Percentiles rank a stretch among this genome's conserved stretches.
phyloP scores from a whole-genome alignment of 1,140 invertebrate genomes.

The Drosophila subpulchrella region DNA sequence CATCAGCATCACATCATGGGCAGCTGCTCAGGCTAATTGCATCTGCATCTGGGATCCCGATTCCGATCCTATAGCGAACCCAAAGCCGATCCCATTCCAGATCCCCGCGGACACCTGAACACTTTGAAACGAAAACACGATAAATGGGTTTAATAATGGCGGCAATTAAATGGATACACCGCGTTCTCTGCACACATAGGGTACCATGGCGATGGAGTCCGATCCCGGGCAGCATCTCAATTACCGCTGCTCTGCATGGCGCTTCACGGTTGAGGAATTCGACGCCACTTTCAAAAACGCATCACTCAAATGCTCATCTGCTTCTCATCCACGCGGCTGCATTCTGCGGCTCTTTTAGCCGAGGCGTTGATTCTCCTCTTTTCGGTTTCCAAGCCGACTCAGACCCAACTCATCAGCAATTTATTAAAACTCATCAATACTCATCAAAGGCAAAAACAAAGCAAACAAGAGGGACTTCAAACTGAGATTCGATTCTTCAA shows the following conservation, averaged over 20 bases:
- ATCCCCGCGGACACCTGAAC: conserved; percentile 63
- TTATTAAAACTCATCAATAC: conserved; percentile 84
- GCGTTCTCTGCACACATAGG: conserved; percentile 26
- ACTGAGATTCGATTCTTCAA: conserved; percentile 40
- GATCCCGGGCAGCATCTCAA: conserved; percentile 66
- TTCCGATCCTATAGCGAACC: not conserved
- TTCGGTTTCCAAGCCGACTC: conserved; percentile 9
- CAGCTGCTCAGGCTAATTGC: conserved; percentile 73
- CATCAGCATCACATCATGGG: conserved; percentile 73
- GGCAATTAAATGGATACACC: conserved; percentile 79
- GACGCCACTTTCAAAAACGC: conserved; percentile 83
- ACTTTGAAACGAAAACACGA: conserved; percentile 74
- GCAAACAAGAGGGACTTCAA: conserved; percentile 38
- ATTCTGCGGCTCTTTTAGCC: conserved; percentile 58
- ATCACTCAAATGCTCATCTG: conserved; percentile 69
- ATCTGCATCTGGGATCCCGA: conserved; percentile 34
- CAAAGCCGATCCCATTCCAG: conserved; percentile 5
- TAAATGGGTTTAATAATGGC: conserved; percentile 84
- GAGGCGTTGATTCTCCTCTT: conserved; percentile 39
- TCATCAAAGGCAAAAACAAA: conserved; percentile 63
- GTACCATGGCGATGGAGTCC: conserved; percentile 15
- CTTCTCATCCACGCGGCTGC: conserved; percentile 14
- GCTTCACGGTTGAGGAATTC: conserved; percentile 82
- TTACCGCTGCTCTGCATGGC: conserved; percentile 79
- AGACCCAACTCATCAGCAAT: conserved; percentile 73